These are phyloP conservation scores for Linepithema humile DNA, from an alignment of 1,140 invertebrate genomes.

Conservation along the genomic window DNA sequence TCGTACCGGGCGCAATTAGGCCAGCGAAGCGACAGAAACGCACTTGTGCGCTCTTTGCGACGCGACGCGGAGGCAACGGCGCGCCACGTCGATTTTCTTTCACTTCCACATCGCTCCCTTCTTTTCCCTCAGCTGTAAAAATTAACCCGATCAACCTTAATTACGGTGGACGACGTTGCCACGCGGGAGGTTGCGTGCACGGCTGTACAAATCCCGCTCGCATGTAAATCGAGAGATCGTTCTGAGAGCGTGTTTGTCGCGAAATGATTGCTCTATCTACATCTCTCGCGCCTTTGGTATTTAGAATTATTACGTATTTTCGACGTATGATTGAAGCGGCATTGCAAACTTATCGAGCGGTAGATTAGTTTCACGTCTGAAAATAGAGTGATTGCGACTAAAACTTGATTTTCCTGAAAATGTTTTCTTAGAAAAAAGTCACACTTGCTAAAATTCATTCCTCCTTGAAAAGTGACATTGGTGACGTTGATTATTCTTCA, in stretches of 20 bases:
- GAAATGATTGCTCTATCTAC: not conserved
- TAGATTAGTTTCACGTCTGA: no score
- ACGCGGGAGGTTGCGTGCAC: conserved; percentile 15
- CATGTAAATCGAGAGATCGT: conserved; percentile 9
- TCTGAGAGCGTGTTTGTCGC: not conserved
- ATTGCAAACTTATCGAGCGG: not conserved
- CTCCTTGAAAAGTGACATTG: no score
- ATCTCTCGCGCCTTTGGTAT: not conserved
- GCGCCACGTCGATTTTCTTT: conserved; percentile 18
- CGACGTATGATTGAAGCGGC: no score
- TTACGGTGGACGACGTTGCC: conserved; percentile 27
- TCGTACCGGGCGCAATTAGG: conserved; percentile 74
- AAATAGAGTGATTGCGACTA: no score
- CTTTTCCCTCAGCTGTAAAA: conserved; percentile 23
- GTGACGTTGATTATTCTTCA: no score
- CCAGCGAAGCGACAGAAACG: conserved; percentile 71
- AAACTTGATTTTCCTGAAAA: no score
- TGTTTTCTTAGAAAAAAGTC: no score
- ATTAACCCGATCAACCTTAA: conserved; percentile 55
- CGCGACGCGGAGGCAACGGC: not conserved
- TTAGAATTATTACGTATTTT: not conserved
- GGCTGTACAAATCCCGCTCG: not conserved
- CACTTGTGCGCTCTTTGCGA: conserved; percentile 33
- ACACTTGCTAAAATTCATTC: no score
- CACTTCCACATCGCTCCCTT: not conserved